phyloP scores from a whole-genome alignment of 2,113 vertebrate species.

The Thalassarche chlororhynchos region DNA sequence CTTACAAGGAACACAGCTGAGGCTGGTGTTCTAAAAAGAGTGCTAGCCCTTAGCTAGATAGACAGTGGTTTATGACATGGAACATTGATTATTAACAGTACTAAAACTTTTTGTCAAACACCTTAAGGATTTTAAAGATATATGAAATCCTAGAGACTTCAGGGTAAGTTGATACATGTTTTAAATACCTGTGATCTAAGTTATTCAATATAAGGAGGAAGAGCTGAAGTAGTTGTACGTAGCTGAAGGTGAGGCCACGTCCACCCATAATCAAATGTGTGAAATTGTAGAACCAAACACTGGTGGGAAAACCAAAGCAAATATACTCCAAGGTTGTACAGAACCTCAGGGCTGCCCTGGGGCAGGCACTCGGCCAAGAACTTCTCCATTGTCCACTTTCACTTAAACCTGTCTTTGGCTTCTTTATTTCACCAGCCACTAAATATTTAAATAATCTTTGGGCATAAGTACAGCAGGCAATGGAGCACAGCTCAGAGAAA shows the following conservation, averaged over 20 bases:
- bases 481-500: neutral
- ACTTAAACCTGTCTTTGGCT: neutral
- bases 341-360: neutral
- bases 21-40: neutral
- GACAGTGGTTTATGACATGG: neutral
- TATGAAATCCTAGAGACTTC: neutral
- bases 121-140: neutral
- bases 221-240: neutral
- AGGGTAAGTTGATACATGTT: neutral
- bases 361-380: neutral
- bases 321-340: neutral
- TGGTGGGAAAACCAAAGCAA: neutral
- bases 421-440: neutral
- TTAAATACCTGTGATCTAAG: neutral
- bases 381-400: neutral
- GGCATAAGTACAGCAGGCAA: neutral
- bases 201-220: neutral
- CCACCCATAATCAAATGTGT: neutral
- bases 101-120: neutral
- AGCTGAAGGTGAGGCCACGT: neutral
- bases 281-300: neutral
- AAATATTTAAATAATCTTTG: neutral
- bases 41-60: neutral
- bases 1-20: neutral
- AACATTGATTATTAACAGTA: neutral